Evolutionary conservation across 1,140 invertebrate genomes (phyloP).

Genomic region (Tyrophagus putrescentiae): DNA sequence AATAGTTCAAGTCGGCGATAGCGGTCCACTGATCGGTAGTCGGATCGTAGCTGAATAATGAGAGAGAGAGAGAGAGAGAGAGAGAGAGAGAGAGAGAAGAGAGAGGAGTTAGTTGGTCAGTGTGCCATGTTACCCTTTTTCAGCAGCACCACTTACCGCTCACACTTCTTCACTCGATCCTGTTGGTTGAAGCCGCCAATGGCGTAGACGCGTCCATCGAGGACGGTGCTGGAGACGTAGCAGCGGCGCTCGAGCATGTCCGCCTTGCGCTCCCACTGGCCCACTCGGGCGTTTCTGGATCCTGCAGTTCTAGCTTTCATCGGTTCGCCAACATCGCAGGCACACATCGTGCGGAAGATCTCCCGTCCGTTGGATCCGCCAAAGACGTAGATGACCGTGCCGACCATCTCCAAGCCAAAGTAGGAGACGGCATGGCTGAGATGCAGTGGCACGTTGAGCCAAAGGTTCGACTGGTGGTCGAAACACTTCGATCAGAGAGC

Average conservation of each 20-base stretch:
- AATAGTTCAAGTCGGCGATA: conserved; percentile 37
- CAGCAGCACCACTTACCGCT: conserved; percentile 4
- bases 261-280: conserved; percentile 1
- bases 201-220: conserved; percentile 60
- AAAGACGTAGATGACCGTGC: conserved; percentile 54
- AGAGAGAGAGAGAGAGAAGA: too few species aligned
- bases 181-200: conserved; percentile 35
- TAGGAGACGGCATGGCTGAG: conserved; percentile 41
- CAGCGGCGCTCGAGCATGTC: conserved; percentile 21
- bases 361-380: conserved; percentile 56
- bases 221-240: conserved; percentile 44
- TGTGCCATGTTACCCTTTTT: too few species aligned
- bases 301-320: too few species aligned
- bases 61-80: not conserved
- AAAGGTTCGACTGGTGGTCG: conserved; percentile 56
- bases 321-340: conserved; percentile 42
- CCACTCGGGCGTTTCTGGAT: too few species aligned
- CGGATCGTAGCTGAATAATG: too few species aligned
- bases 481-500: conserved; percentile 57
- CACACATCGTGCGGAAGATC: conserved; percentile 50
- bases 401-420: conserved; percentile 50
- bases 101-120: too few species aligned
- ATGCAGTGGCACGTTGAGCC: conserved; percentile 32
- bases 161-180: conserved; percentile 15
- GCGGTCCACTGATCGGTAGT: not conserved